These are phyloP conservation scores for Selene dorsalis DNA, from an alignment of 2,797 vertebrate species.

Conservation along the genomic window DNA sequence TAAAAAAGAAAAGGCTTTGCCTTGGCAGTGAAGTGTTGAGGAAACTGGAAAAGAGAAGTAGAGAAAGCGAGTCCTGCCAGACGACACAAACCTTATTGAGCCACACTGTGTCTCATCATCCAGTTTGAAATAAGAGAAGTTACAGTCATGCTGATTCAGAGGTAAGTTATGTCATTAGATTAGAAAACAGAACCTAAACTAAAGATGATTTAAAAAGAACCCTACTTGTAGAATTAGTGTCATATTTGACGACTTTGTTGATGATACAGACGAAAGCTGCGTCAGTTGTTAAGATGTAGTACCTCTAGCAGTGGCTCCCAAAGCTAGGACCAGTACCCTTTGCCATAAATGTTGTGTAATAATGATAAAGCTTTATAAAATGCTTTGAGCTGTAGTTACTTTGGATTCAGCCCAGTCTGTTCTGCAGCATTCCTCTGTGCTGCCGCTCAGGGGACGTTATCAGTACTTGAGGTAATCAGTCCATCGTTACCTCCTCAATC, in stretches of 20 bases:
- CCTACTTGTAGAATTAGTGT: neutral
- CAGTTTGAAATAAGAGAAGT: neutral
- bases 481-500: neutral
- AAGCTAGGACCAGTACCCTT: neutral
- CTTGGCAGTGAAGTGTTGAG: neutral
- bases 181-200: neutral
- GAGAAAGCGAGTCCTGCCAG: neutral
- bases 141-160: neutral
- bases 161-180: neutral
- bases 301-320: neutral
- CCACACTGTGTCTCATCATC: neutral
- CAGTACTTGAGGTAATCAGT: neutral
- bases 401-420: neutral
- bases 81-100: neutral
- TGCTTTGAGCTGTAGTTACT: neutral
- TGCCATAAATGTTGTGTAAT: neutral
- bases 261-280: neutral
- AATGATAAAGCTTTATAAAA: neutral
- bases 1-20: neutral
- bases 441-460: neutral
- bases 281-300: neutral
- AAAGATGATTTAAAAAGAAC: neutral
- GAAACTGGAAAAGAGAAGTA: neutral
- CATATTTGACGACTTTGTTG: neutral
- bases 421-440: neutral